These are phyloP conservation scores for Paradisaea rubra DNA, from an alignment of 2,113 vertebrate species.

Conservation along the genomic window DNA sequence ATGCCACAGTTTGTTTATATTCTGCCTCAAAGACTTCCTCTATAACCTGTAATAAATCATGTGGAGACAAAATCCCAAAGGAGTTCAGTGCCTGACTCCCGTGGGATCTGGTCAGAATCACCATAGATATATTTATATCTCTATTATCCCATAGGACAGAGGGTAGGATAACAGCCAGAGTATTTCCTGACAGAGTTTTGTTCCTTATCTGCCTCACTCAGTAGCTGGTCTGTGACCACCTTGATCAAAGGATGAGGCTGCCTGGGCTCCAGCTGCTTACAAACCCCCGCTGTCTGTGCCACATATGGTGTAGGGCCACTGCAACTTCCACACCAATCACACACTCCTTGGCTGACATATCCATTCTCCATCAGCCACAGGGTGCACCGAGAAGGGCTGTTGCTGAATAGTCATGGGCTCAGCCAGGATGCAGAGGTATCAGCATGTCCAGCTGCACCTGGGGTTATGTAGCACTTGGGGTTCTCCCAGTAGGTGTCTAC, in stretches of 20 bases:
- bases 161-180: background rate
- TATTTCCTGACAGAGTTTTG: background rate
- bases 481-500: background rate
- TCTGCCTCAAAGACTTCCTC: background rate
- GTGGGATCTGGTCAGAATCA: background rate
- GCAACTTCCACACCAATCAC: background rate
- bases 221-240: background rate
- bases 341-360: background rate
- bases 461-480: no score
- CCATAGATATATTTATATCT: background rate
- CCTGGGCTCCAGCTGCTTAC: background rate
- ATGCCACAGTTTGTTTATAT: background rate
- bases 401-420: background rate
- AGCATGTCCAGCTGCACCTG: no score
- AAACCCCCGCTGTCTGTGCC: background rate
- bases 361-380: background rate
- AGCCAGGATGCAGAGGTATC: background rate
- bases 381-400: background rate
- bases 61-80: background rate
- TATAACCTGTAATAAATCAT: background rate
- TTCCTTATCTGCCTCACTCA: background rate
- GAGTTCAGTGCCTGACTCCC: background rate
- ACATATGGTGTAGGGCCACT: background rate
- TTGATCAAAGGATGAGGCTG: background rate
- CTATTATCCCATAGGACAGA: background rate